These are phyloP conservation scores for Scaptomyza cyrtandrae DNA, from an alignment of 2,888 invertebrate genomes.

Conservation along the genomic window DNA sequence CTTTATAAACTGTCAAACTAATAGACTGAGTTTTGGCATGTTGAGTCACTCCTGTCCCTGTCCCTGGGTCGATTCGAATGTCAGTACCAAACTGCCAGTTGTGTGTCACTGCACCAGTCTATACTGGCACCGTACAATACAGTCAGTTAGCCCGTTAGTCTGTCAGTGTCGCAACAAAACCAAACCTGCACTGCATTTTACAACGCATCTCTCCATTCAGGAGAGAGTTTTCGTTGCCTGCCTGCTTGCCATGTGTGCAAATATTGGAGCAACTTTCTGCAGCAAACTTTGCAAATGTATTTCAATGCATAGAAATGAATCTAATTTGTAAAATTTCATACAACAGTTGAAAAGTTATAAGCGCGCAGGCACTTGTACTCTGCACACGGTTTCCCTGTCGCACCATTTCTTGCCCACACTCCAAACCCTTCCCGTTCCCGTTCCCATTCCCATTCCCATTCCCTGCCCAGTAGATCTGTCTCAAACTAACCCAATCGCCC, in stretches of 20 bases:
- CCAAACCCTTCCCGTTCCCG: neutral
- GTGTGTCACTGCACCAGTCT: slow-evolving; percentile 11
- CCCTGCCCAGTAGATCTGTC: slow-evolving; percentile 8
- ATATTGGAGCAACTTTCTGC: slow-evolving; percentile 78
- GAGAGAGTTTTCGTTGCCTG: neutral
- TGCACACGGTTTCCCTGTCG: slow-evolving; percentile 56
- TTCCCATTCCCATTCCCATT: neutral
- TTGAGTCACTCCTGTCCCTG: slow-evolving; percentile 50
- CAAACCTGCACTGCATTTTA: slow-evolving; percentile 45
- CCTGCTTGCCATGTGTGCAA: slow-evolving; percentile 55
- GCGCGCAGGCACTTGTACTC: slow-evolving; percentile 79
- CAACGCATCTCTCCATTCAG: slow-evolving; percentile 27
- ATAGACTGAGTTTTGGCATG: slow-evolving; percentile 78
- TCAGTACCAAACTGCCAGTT: slow-evolving; percentile 21
- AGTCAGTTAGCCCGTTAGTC: slow-evolving; percentile 27
- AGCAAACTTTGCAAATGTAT: slow-evolving; percentile 78
- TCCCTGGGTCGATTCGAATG: slow-evolving; percentile 31
- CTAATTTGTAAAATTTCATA: slow-evolving; percentile 81
- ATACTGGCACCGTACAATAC: slow-evolving; percentile 4
- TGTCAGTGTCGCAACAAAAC: slow-evolving; percentile 28
- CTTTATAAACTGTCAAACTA: slow-evolving; percentile 79
- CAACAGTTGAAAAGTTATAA: slow-evolving; percentile 80
- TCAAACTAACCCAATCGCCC: slow-evolving; percentile 2
- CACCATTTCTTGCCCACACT: slow-evolving; percentile 12
- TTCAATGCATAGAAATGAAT: slow-evolving; percentile 80